These are phyloP conservation scores for Leucoraja erinaceus DNA, from an alignment of 2,113 vertebrate species.

Conservation along the genomic window DNA sequence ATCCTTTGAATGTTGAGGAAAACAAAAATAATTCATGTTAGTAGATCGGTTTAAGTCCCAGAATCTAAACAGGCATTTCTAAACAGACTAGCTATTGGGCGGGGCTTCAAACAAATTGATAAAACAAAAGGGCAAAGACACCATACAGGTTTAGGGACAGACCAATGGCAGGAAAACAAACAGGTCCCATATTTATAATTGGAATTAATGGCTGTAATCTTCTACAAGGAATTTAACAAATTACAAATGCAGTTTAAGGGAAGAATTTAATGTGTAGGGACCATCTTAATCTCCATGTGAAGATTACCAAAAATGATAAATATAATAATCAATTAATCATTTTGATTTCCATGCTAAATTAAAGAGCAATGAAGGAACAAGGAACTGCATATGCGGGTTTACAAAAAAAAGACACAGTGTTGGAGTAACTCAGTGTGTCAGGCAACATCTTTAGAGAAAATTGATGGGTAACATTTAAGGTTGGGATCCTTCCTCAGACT, in stretches of 20 bases:
- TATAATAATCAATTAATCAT: neutral
- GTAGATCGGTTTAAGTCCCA: neutral
- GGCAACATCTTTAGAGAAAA: no score
- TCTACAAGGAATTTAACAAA: neutral
- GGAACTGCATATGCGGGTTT: no score
- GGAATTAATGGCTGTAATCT: neutral
- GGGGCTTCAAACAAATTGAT: neutral
- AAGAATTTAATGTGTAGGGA: neutral
- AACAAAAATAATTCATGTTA: slow-evolving; percentile 1
- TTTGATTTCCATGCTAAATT: neutral
- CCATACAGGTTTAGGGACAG: no score
- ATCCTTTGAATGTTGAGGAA: neutral
- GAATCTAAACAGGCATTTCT: neutral
- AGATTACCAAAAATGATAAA: neutral
- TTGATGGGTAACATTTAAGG: no score
- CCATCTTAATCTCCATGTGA: neutral
- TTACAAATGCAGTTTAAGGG: neutral
- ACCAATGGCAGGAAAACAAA: neutral
- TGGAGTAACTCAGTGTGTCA: no score
- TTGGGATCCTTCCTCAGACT: no score
- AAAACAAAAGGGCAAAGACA: neutral
- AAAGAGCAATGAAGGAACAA: neutral
- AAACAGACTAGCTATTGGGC: neutral
- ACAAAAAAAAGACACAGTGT: no score
- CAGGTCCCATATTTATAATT: neutral